Evolutionary conservation across 2,888 invertebrate genomes (phyloP), one percentile per base, ranked within the genome.

Genomic region (Pseudococcus longispinus): DNA sequence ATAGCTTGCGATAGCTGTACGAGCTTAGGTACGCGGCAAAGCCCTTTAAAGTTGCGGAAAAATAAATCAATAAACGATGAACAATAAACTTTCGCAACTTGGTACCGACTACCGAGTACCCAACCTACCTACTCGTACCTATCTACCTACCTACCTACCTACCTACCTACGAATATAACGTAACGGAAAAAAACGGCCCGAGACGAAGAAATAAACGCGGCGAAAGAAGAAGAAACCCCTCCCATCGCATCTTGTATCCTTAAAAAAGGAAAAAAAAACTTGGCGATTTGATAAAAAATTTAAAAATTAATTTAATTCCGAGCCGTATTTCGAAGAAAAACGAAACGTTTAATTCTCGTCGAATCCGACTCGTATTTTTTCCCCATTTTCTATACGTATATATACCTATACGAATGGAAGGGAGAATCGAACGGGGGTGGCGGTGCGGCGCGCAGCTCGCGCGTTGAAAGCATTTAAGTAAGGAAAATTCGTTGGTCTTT

Each of bases 381-480:
- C 20, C 37, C 37, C 37, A 37, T 37, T 37, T 37, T 37, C 37
- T 9, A 37, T 37, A 37, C 9, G 9, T 9, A 5, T 37, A 37
- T 37, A 37, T 9, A 9, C 23, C 51, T n/a, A n/a, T n/a, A 18
- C 23, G 26, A 15, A 46, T 15, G 29, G 44, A 23, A 9, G 20
- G 13, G 46, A 15, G 13, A 37, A n/a, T 0, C 51, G 51, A 51
- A n/a, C 2, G 51, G n/a, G n/a, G n/a, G 51, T 0, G 51, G 51
- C n/a, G 18, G n/a, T n/a, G 6, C n/a, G 51, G n/a, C n/a, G 51
- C 46, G 55, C 29, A 84, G 29, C 23, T 65, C 60, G 26, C 51
- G 60, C 70, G 60, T 37, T 84, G 84, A 84, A 46, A 85, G 85
- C 85, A 85, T 85, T 85, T 85, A 85, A 74, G 77, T 85, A 85